Conservation (phyloP, 2,797 vertebrate species). For the Pseudomugil gertrudae region DNA sequence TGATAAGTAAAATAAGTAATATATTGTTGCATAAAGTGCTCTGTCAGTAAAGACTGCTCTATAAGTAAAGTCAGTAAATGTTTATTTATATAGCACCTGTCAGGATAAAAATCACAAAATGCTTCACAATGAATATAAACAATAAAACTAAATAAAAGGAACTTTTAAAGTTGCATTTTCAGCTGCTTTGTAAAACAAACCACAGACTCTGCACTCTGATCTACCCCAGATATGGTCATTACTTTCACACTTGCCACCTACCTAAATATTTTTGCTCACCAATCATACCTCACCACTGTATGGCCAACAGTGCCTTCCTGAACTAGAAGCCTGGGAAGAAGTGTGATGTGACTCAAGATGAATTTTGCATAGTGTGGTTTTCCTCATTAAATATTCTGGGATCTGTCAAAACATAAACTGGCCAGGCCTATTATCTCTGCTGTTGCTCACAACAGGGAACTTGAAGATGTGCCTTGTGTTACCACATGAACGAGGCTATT, state of each 20-base stretch:
- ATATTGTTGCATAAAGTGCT: not conserved
- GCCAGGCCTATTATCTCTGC: not conserved
- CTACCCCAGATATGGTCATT: not conserved
- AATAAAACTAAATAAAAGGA: too few species aligned
- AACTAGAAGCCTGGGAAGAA: not conserved
- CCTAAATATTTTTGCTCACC: not conserved
- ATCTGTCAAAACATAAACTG: not conserved
- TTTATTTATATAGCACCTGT: too few species aligned
- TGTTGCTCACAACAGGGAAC: not conserved
- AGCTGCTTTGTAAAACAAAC: too few species aligned
- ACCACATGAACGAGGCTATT: not conserved
- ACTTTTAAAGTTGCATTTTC: too few species aligned
- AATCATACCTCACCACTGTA: not conserved
- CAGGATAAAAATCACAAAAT: too few species aligned
- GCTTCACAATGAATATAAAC: too few species aligned
- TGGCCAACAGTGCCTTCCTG: not conserved
- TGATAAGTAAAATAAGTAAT: not conserved
- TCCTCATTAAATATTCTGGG: not conserved
- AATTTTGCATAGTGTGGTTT: too few species aligned
- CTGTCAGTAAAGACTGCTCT: not conserved
- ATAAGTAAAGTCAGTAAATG: too few species aligned
- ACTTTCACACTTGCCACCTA: not conserved
- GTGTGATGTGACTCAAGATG: too few species aligned
- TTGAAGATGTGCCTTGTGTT: not conserved
- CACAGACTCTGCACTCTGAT: too few species aligned